Percentiles rank a stretch among this genome's conserved stretches.
These are phyloP conservation scores for Chelmon rostratus DNA, from an alignment of 2,797 vertebrate genomes.

Conservation along the genomic window DNA sequence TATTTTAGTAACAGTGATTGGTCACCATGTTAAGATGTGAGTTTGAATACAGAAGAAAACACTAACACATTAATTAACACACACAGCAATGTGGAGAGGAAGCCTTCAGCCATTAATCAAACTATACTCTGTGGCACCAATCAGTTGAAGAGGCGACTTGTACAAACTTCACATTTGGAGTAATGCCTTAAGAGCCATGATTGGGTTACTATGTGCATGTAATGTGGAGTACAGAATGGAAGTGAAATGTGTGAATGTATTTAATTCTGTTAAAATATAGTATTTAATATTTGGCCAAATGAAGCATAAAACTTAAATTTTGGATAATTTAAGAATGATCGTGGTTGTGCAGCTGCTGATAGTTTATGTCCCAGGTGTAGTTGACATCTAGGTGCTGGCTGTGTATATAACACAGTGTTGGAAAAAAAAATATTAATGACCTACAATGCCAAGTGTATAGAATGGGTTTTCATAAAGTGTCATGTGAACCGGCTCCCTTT, in stretches of 20 bases:
- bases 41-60: background rate
- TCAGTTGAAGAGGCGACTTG: background rate
- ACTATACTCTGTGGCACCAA: background rate
- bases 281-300: conserved; percentile 31
- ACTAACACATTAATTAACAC: no score
- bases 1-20: background rate
- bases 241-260: background rate
- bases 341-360: conserved; percentile 22
- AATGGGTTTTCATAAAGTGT: conserved; percentile 43
- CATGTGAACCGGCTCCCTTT: conserved; percentile 1
- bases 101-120: background rate
- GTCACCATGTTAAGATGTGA: background rate
- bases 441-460: conserved; percentile 20
- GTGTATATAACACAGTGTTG: conserved; percentile 15
- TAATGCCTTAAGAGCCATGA: conserved; percentile 17
- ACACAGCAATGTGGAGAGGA: background rate
- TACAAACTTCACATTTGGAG: background rate
- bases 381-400: conserved; percentile 1
- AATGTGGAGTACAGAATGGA: conserved; percentile 20
- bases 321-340: background rate
- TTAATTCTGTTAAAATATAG: conserved; percentile 10
- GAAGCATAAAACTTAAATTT: background rate
- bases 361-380: conserved; percentile 19
- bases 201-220: conserved; percentile 20
- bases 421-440: conserved; percentile 15